A percentile compares a stretch with the other conserved stretches of the same genome.
Evolutionary conservation across 2,888 invertebrate genomes (phyloP).

Genomic region (Deilephila elpenor): DNA sequence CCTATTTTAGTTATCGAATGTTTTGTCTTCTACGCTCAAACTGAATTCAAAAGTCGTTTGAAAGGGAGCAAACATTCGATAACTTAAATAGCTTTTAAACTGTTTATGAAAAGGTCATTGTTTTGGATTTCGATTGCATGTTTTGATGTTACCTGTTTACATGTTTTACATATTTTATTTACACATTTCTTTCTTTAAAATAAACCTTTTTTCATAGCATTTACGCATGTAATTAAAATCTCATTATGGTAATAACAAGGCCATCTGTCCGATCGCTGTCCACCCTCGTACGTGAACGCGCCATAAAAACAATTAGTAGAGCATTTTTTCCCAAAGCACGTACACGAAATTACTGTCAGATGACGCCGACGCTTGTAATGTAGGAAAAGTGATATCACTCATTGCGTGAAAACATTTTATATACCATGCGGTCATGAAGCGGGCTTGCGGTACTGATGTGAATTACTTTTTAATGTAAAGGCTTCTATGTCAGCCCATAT

Average conservation of each 20-base stretch:
- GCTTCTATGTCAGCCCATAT: too few species aligned
- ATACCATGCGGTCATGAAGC: neutral
- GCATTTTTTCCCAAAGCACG: constrained; percentile 68
- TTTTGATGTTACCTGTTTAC: too few species aligned
- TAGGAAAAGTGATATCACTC: constrained; percentile 49
- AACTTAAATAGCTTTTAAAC: too few species aligned
- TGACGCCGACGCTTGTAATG: constrained; percentile 70
- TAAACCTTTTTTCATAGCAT: neutral
- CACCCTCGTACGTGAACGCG: constrained; percentile 40
- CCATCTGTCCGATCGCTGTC: constrained; percentile 27
- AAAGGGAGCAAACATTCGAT: too few species aligned
- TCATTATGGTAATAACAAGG: constrained; percentile 35
- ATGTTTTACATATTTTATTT: too few species aligned
- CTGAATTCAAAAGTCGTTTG: too few species aligned
- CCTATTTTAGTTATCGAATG: too few species aligned
- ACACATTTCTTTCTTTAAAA: too few species aligned
- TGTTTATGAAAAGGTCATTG: too few species aligned
- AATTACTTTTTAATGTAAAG: too few species aligned
- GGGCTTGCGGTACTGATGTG: neutral
- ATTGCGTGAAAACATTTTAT: constrained; percentile 46
- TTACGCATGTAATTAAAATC: constrained; percentile 38
- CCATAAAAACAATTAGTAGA: constrained; percentile 71
- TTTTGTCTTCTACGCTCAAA: too few species aligned
- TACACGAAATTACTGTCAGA: constrained; percentile 74
- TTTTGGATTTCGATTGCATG: too few species aligned